These are phyloP conservation scores for Spicauda simplicius DNA, from an alignment of 2,888 invertebrate species.

Conservation along the genomic window DNA sequence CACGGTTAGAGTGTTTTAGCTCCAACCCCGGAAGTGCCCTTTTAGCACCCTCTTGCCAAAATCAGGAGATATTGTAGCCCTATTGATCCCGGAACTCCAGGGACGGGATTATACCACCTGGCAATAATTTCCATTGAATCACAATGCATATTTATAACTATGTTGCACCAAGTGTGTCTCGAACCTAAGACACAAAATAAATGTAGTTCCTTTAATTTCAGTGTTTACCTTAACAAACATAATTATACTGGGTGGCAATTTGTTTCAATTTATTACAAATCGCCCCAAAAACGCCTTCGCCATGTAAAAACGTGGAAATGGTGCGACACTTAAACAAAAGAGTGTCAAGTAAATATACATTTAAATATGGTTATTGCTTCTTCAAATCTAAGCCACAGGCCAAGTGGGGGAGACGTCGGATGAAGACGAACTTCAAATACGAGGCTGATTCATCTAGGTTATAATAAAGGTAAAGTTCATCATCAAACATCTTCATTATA, in stretches of 20 bases:
- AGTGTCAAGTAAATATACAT: slow-evolving; percentile 21
- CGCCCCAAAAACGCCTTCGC: slow-evolving; percentile 4
- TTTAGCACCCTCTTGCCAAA: too few species aligned
- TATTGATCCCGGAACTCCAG: too few species aligned
- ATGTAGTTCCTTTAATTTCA: slow-evolving; percentile 10
- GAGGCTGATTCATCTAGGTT: background rate
- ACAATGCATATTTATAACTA: too few species aligned
- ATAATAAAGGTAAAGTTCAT: too few species aligned
- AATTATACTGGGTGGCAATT: slow-evolving; percentile 20
- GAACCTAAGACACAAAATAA: slow-evolving; percentile 19
- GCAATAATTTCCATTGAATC: too few species aligned
- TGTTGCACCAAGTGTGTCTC: background rate
- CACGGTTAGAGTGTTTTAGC: too few species aligned
- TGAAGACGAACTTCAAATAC: background rate
- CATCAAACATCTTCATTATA: too few species aligned
- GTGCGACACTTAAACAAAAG: slow-evolving; percentile 22
- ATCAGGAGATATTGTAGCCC: too few species aligned
- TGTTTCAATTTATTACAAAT: slow-evolving; percentile 25
- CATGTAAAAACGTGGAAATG: slow-evolving; percentile 15
- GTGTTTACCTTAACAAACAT: slow-evolving; percentile 19
- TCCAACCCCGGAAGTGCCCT: too few species aligned
- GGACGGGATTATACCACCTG: too few species aligned
- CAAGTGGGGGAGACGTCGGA: background rate
- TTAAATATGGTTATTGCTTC: slow-evolving; percentile 12
- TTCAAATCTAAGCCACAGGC: slow-evolving; percentile 3